Evolutionary conservation across 1,140 invertebrate genomes (phyloP), one percentile per base, ranked within the genome.

Genomic region (Brachionus rubens): DNA sequence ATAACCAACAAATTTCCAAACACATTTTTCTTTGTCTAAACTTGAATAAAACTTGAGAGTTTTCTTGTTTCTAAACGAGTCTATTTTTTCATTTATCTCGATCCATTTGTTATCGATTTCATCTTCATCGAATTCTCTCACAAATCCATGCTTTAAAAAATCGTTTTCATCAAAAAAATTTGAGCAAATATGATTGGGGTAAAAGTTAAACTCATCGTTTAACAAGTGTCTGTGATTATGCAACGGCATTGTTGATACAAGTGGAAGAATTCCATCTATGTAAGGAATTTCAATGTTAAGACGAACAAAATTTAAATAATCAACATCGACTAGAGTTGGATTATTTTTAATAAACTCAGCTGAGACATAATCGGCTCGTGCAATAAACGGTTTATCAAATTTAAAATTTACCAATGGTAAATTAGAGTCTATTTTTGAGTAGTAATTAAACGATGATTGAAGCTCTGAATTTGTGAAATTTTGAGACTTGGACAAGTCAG

Each of bases 1-100:
- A 83, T 82, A 86, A 12, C 83, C 86, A 78, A 84, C 81, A 78
- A 87, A 87, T 43, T 77, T 82, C 86, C 86, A 87, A 48, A 81
- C 79, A 78, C 86, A 87, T 10, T 78, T 81, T 70, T 84, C 83
- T 26, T 86, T 77, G 78, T 87, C 80, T 1, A 87, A 78, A 75
- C 87, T 84, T 67, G 80, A 79, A 78, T 87, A 87, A n/a, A 87
- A 77, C 46, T 80, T 75, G 4, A 85, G 56, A 6, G 83, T 82
- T 40, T 81, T 79, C 26, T 82, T 80, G 70, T 81, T 80, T 75
- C 85, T 76, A 24, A 79, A 47, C 14, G 40, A 47, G 14, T 48
- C 30, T 16, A 50, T 43, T 16, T 10, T 67, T 3, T 30, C 12
- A 9, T 3, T 28, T 33, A 41, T 41, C 21, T 77, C 19, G 12